phyloP scores from a whole-genome alignment of 2,888 invertebrate genomes.

The Eurois occulta region DNA sequence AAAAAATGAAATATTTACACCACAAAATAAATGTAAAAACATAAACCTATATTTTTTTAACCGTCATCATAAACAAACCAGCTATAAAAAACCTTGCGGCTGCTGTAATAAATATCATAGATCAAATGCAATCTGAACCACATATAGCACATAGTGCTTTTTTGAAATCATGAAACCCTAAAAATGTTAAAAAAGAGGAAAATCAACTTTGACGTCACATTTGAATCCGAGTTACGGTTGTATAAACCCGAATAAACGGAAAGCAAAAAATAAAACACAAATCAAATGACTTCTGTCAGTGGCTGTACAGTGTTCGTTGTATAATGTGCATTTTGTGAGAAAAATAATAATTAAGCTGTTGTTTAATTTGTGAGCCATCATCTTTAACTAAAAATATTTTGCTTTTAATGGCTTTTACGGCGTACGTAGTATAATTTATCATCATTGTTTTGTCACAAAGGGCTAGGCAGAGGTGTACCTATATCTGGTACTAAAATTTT shows the following conservation, averaged over 20 bases:
- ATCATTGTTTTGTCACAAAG: no score
- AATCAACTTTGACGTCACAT: constrained; percentile 53
- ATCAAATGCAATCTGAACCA: constrained; percentile 45
- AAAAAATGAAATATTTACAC: background rate
- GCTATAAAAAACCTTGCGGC: constrained; percentile 38
- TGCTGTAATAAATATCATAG: constrained; percentile 49
- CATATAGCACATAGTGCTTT: constrained; percentile 27
- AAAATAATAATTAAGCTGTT: constrained; percentile 24
- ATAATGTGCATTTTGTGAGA: constrained; percentile 17
- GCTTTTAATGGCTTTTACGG: no score
- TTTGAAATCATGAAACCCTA: constrained; percentile 36
- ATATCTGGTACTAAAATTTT: no score
- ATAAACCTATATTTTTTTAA: constrained; percentile 39
- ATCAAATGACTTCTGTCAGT: constrained; percentile 63
- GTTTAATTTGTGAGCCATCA: constrained; percentile 28
- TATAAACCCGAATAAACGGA: constrained; percentile 44
- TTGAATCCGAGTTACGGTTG: constrained; percentile 65
- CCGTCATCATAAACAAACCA: constrained; percentile 36
- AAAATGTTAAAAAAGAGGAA: constrained; percentile 49
- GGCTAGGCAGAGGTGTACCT: background rate
- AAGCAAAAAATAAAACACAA: constrained; percentile 56
- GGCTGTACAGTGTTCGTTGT: constrained; percentile 41
- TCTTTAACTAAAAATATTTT: background rate
- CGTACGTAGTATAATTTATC: background rate
- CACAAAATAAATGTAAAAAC: constrained; percentile 15